Conservation (phyloP, 2,888 invertebrate species). For the Nasonia oneida region DNA sequence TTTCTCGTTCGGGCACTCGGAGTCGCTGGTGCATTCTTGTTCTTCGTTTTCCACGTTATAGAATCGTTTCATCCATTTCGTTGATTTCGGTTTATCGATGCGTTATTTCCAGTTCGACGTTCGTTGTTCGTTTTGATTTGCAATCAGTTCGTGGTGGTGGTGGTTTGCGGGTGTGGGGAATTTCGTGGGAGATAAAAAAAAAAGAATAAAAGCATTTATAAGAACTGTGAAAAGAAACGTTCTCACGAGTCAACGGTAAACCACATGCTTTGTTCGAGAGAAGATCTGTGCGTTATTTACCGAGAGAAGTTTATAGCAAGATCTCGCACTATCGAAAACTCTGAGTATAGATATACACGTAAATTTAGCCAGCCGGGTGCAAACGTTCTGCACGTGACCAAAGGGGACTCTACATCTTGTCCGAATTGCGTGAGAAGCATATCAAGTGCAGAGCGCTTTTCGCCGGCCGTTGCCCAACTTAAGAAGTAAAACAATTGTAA, state of each 20-base stretch:
- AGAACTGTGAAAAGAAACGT: conserved; percentile 93
- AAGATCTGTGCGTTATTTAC: conserved; percentile 53
- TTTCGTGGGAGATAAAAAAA: conserved; percentile 78
- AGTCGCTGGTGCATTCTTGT: conserved; percentile 93
- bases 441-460: conserved; percentile 35
- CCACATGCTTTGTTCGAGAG: conserved; percentile 81
- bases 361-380: conserved; percentile 36
- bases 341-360: conserved; percentile 32
- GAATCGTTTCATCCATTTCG: not conserved
- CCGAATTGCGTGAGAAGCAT: not conserved
- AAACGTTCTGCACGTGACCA: conserved; percentile 23
- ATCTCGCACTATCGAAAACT: conserved; percentile 50
- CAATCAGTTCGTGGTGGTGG: conserved; percentile 48
- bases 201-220: conserved; percentile 87
- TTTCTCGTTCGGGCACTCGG: conserved; percentile 95
- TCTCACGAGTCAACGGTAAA: conserved; percentile 84
- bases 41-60: conserved; percentile 79
- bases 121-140: not conserved
- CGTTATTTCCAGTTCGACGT: not conserved
- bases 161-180: conserved; percentile 58
- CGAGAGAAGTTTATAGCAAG: conserved; percentile 47
- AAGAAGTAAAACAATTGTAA: conserved; percentile 74
- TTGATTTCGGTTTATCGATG: not conserved
- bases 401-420: not conserved
- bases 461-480: conserved; percentile 21